phyloP scores from a whole-genome alignment of 2,113 vertebrate species.

The Paralichthys olivaceus region DNA sequence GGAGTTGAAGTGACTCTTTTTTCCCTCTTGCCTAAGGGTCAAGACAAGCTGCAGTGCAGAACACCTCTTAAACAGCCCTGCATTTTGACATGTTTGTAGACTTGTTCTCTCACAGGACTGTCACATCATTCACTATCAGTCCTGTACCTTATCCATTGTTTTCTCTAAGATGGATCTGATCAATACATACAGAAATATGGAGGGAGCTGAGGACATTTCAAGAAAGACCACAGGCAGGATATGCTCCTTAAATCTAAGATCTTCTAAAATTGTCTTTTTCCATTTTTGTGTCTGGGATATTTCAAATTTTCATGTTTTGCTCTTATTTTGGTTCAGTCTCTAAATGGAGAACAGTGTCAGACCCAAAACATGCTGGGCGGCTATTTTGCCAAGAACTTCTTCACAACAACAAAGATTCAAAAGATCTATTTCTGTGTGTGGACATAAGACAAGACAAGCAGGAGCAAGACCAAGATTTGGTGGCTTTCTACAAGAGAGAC shows the following conservation, averaged over 20 bases:
- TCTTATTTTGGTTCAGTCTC: background rate
- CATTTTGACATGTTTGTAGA: background rate
- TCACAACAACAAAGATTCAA: constrained; percentile 13
- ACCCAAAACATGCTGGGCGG: constrained; percentile 44
- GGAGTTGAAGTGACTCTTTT: background rate
- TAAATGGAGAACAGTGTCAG: constrained; percentile 46
- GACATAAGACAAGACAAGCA: constrained; percentile 49
- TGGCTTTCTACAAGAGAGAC: constrained; percentile 24
- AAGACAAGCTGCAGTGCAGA: background rate
- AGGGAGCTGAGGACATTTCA: constrained; percentile 17
- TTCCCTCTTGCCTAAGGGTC: background rate
- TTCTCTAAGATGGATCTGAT: background rate
- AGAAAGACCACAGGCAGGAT: background rate
- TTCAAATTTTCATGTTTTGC: background rate
- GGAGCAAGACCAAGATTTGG: constrained; percentile 47
- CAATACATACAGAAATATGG: constrained; percentile 1
- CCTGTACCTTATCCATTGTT: background rate
- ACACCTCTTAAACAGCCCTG: background rate
- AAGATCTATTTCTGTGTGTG: constrained; percentile 28
- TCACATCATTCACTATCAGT: background rate
- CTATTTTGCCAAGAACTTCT: constrained; percentile 46
- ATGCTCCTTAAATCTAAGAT: background rate
- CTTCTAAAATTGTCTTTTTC: background rate
- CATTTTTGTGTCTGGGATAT: background rate
- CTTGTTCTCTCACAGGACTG: background rate